Conservation (phyloP, 2,113 vertebrate species). For the Muntiacus reevesi region DNA sequence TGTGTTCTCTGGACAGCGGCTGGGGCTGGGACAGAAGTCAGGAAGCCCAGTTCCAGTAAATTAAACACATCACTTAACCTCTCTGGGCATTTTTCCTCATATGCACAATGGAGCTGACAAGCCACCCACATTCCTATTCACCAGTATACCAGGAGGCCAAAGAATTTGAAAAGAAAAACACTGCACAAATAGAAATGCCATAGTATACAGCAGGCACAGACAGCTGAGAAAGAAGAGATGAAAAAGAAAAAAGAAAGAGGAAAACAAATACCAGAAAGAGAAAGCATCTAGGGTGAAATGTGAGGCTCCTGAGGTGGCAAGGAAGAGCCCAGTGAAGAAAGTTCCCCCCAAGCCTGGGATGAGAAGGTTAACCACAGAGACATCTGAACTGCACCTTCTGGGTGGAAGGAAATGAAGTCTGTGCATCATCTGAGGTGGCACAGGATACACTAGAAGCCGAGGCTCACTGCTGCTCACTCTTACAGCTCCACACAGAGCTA, state of each 20-base stretch:
- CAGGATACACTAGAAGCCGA: fast-evolving
- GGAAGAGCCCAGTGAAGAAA: background rate
- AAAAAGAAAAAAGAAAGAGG: background rate
- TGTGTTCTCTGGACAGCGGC: background rate
- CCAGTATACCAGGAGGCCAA: background rate
- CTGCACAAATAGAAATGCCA: background rate
- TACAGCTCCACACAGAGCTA: background rate
- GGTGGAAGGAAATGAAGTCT: background rate
- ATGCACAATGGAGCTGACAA: constrained; percentile 8
- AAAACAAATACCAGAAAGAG: background rate
- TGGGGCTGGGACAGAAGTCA: background rate
- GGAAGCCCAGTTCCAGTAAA: background rate
- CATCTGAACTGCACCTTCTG: background rate
- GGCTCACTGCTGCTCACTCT: background rate
- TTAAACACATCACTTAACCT: background rate
- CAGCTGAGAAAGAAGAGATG: background rate
- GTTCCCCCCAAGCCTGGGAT: background rate
- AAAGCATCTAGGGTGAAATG: background rate
- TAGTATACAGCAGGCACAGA: background rate
- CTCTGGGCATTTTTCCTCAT: background rate
- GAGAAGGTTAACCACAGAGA: background rate
- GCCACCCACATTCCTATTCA: constrained; percentile 29
- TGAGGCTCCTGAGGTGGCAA: background rate
- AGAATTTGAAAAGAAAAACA: constrained; percentile 5
- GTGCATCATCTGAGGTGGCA: background rate